Base-by-base conservation (phyloP, 2,113 vertebrate species). In the Rhadina sibilatrix region DNA sequence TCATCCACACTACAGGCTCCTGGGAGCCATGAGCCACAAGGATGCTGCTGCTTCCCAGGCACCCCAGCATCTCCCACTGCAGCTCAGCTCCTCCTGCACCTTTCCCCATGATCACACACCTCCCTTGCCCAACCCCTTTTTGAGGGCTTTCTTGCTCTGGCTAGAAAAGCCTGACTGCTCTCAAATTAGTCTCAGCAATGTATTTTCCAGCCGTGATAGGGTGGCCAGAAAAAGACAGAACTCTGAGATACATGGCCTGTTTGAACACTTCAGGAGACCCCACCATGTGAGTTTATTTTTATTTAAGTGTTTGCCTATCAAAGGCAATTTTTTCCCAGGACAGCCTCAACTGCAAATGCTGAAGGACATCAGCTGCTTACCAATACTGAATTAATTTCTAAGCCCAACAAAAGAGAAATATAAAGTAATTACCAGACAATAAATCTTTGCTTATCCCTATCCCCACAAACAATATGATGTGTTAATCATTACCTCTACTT, bases 21-120 rank as follows among this genome's bases (percentile, higher is more conserved):
- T 13, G 5, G 50, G 1, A 59, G 35, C 27, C 2, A 2, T 0
- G 5, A 76, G 27, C 14, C 44, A 30, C 19, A 4, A 17, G 37
- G 44, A 42, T 23, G 37, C 27, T 80, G 47, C n/a, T 4, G 2
- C 63, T 14, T 11, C 61, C 28, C 46, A 38, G 1, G 0, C 5
- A n/a, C 13, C 38, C 23, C 82, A 69, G 37, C 69, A 90, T 1
- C n/a, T 71, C 69, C 44, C 64, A 28, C 52, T 27, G 38, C 57
- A 80, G 25, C 68, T 47, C 57, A 80, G 25, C 68, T 47, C 40
- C 33, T 16, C 56, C 56, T 50, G 23, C 23, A 11, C 60, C 54
- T 33, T 20, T 19, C 22, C 42, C 47, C 5, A 5, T 3, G 7
- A 71, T 7, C 42, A 47, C 18, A 12, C 18, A 22, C 9, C 19